Conservation (phyloP, 2,888 invertebrate genomes). For the Sphecodes monilicornis region DNA sequence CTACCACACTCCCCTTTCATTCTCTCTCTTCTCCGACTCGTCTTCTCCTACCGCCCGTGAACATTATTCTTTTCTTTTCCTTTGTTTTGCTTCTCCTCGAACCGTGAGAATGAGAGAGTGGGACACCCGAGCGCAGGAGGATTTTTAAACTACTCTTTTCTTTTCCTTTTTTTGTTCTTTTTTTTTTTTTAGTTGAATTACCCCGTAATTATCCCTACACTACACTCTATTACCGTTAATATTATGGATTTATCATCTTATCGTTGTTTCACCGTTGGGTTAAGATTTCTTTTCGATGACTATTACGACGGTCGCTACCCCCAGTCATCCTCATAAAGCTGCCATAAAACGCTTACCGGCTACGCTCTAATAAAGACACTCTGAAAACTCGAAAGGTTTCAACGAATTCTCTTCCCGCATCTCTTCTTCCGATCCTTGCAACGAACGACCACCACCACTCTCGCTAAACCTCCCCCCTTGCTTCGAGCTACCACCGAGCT, state of each 20-base stretch:
- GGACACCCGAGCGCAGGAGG: constrained; percentile 22
- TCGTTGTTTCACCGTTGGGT: constrained; percentile 74
- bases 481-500: neutral
- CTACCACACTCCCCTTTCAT: constrained; percentile 56
- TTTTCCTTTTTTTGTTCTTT: neutral
- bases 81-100: constrained; percentile 13
- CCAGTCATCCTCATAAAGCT: constrained; percentile 74
- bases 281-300: constrained; percentile 71
- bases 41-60: constrained; percentile 47
- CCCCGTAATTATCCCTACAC: constrained; percentile 63
- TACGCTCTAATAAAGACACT: constrained; percentile 58
- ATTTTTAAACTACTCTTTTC: constrained; percentile 29
- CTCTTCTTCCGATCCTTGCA: constrained; percentile 56
- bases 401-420: constrained; percentile 59
- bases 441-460: constrained; percentile 23
- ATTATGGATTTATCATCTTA: constrained; percentile 66
- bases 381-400: constrained; percentile 57
- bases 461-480: constrained; percentile 4
- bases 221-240: constrained; percentile 70
- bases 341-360: constrained; percentile 77
- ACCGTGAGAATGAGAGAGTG: neutral
- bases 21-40: constrained; percentile 52
- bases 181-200: constrained; percentile 65
- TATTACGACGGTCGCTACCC: constrained; percentile 68
- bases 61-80: constrained; percentile 6